Conservation (phyloP, 2,888 invertebrate species). For the Andrena dorsata region DNA sequence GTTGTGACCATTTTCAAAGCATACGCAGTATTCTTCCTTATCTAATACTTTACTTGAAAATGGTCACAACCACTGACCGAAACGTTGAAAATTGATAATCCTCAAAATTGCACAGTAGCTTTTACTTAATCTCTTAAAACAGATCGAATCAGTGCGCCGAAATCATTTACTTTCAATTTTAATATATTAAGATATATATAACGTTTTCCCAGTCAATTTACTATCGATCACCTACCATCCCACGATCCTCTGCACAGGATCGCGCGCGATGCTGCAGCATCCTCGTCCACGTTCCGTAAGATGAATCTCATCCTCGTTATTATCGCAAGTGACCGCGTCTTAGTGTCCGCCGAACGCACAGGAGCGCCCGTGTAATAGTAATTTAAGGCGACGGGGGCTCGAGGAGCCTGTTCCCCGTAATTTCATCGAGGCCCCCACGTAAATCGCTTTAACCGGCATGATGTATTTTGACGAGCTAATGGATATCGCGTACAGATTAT, state of each 20-base stretch:
- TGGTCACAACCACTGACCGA: too few species aligned
- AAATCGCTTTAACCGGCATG: conserved; percentile 65
- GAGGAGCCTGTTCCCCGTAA: conserved; percentile 55
- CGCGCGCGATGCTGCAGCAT: not conserved
- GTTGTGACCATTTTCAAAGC: too few species aligned
- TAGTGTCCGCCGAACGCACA: conserved; percentile 4
- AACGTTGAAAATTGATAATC: too few species aligned
- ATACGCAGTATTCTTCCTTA: too few species aligned
- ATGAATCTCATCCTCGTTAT: conserved; percentile 28
- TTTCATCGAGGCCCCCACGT: conserved; percentile 60
- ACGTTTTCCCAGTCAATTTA: conserved; percentile 21
- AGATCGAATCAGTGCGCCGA: too few species aligned
- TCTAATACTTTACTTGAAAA: too few species aligned
- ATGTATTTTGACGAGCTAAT: conserved; percentile 77
- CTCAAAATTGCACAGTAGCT: too few species aligned
- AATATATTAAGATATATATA: too few species aligned
- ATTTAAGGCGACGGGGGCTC: conserved; percentile 60
- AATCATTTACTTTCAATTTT: too few species aligned
- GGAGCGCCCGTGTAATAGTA: conserved; percentile 28
- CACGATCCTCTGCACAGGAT: not conserved
- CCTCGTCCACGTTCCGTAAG: not conserved
- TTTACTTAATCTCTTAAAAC: too few species aligned
- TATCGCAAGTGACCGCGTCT: conserved; percentile 39
- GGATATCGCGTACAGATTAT: conserved; percentile 76
- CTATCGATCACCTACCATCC: not conserved